Evolutionary conservation across 1,140 invertebrate genomes (phyloP).

Genomic region (Bombus superbus): DNA sequence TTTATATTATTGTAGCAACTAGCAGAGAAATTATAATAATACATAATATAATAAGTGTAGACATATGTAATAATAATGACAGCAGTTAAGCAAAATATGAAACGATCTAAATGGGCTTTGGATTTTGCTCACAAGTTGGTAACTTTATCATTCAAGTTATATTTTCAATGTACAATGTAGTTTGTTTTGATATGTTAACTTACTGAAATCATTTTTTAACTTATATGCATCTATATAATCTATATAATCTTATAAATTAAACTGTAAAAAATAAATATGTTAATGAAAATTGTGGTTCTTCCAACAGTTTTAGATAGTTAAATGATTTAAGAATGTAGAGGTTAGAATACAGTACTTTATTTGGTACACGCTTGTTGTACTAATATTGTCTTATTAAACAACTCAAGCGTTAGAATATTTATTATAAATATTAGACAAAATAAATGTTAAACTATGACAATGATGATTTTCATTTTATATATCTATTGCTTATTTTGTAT

Average conservation of each 20-base stretch:
- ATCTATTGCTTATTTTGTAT: neutral
- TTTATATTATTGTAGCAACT: neutral
- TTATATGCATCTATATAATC: neutral
- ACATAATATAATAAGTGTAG: neutral
- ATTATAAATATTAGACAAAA: neutral
- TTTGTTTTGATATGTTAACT: neutral
- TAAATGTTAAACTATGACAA: neutral
- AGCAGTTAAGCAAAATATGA: conserved; percentile 73
- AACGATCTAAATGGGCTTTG: conserved; percentile 82
- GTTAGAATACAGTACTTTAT: neutral
- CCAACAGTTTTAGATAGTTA: neutral
- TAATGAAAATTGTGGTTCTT: neutral
- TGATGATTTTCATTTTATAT: neutral
- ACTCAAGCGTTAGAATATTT: neutral
- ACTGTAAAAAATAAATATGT: neutral
- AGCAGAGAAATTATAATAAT: neutral
- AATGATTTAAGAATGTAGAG: conserved; percentile 28
- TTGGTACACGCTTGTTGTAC: neutral
- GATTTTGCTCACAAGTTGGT: conserved; percentile 82
- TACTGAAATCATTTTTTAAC: neutral
- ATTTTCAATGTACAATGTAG: neutral
- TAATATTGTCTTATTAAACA: neutral
- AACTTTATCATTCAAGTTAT: conserved; percentile 24
- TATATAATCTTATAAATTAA: neutral
- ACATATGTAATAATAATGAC: conserved; percentile 48